phyloP scores from a whole-genome alignment of 92 coral and sea anemone genomes.

The Porites rus region DNA sequence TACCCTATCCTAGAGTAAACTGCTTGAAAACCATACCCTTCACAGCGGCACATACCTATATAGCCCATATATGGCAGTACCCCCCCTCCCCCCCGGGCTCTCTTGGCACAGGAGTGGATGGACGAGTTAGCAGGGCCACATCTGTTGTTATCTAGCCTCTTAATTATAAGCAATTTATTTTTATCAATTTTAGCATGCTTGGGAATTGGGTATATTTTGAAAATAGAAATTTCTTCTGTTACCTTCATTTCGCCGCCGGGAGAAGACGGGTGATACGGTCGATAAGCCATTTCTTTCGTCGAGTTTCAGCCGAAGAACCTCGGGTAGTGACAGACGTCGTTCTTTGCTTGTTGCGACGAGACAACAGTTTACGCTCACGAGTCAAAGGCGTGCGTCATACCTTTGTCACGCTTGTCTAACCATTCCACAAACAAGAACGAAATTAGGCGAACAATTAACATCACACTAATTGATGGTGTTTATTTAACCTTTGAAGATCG shows the following conservation, averaged over 20 bases:
- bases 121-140: not conserved
- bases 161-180: constrained; percentile 18
- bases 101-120: not conserved
- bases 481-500: not conserved
- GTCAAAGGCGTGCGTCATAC: constrained; percentile 21
- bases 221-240: not conserved
- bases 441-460: too few relatives aligned
- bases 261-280: constrained; percentile 47
- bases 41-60: too few relatives aligned
- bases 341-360: not conserved
- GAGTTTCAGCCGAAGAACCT: not conserved
- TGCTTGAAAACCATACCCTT: too few relatives aligned
- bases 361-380: not conserved
- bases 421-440: not conserved
- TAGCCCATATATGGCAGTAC: too few relatives aligned
- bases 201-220: not conserved
- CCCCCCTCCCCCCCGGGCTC: too few relatives aligned
- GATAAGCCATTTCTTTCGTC: constrained; percentile 24
- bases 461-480: not conserved
- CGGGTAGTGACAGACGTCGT: too few relatives aligned
- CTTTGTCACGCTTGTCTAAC: constrained; percentile 34
- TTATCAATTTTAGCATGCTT: not conserved
- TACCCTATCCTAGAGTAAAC: too few relatives aligned
- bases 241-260: constrained; percentile 49
- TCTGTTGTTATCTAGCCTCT: not conserved